Conservation (phyloP, 2,113 vertebrate genomes). For the Lamprotornis superbus region DNA sequence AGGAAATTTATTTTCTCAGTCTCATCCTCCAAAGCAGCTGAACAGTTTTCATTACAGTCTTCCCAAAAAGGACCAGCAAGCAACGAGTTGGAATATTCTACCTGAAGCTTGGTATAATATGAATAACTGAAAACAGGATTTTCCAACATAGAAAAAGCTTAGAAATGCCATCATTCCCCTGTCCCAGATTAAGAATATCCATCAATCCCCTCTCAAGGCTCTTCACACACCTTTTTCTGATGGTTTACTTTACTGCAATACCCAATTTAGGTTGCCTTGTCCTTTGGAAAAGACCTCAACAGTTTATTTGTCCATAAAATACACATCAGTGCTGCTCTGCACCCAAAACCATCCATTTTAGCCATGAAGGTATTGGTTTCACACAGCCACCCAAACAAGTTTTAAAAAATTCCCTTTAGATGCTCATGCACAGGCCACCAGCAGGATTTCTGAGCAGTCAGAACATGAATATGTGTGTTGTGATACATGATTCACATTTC, state of each 20-base stretch:
- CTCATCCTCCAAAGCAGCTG: not conserved
- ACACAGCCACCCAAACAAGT: not conserved
- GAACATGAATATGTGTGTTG: not conserved
- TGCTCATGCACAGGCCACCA: not conserved
- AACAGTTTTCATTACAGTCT: not conserved
- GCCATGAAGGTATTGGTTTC: not conserved
- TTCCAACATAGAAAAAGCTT: not conserved
- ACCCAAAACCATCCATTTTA: not conserved
- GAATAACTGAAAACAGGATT: not conserved
- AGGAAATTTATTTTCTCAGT: not conserved
- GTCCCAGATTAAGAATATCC: not conserved
- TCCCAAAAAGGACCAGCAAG: not conserved
- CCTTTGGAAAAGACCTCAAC: not conserved
- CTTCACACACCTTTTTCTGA: not conserved
- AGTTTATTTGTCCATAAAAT: not conserved
- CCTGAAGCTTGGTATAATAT: not conserved
- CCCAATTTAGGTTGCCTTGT: not conserved
- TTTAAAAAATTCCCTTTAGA: not conserved
- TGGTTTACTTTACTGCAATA: not conserved
- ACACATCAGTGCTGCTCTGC: rapidly evolving
- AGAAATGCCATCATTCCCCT: not conserved
- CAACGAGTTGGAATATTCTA: not conserved
- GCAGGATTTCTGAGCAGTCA: not conserved
- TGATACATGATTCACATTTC: not conserved
- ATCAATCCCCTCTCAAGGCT: not conserved